Base-by-base conservation (phyloP, 2,888 invertebrate genomes). In the Nematopogon swammerdamellus region DNA sequence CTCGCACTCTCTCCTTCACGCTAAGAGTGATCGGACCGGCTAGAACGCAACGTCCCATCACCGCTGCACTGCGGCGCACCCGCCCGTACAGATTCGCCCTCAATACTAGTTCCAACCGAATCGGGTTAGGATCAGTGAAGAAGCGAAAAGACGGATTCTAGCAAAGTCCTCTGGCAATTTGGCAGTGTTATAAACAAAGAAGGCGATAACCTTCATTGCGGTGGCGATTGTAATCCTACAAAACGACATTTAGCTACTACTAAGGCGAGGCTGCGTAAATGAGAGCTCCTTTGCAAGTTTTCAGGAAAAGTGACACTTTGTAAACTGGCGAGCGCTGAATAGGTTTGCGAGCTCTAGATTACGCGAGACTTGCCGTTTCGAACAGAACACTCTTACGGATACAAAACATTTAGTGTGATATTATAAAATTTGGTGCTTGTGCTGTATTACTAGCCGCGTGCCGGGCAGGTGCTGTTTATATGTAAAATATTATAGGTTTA, bases 391-490 rank as follows among this genome's bases (percentile, higher is more conserved):
- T 36, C 64, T 68, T 70, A 76, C 76, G 67, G 69, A 68, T 72
- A 77, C 79, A 72, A 73, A 79, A 79, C 77, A 79, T 73, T 36
- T 44, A 52, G 25, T 49, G 72, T 66, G 73, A 77, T 74, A 73
- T 72, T 64, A 67, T 66, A 77, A 79, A 77, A 79, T 64, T 72
- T 74, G 72, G 79, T 79, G 79, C 79, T 72, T 72, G 79, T 79
- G 79, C 79, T 73, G 67, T 65, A 69, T 68, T 77, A 79, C 79
- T 79, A 79, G 79, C 79, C 64, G 79, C 79, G 79, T 79, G 79
- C 77, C 79, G 76, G 75, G 77, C 77, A 77, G 70, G 79, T 79
- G 79, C 79, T 70, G 60, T n/a, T 68, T 75, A 36, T 48, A 75
- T 70, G 74, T 75, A 72, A 73, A 74, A 74, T 70, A 76, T 72